A percentile compares a stretch with the other conserved stretches of the same genome.
phyloP scores from a whole-genome alignment of 2,888 invertebrate species.

The Cancer borealis region DNA sequence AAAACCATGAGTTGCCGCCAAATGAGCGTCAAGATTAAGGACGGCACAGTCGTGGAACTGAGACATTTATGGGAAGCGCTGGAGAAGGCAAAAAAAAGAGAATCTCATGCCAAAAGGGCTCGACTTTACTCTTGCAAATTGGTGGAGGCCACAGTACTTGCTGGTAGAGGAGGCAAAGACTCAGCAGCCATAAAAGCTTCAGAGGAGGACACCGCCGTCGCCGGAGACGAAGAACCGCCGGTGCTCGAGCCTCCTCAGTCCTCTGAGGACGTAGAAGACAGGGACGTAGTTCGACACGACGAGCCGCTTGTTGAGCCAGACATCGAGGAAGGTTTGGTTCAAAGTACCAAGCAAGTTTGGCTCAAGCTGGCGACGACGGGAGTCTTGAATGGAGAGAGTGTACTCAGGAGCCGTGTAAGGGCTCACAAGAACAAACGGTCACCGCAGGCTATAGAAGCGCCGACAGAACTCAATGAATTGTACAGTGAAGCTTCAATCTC shows the following conservation, averaged over 20 bases:
- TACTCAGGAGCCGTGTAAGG: conserved; percentile 54
- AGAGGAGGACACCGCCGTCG: not conserved
- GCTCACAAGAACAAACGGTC: conserved; percentile 51
- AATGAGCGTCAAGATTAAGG: conserved; percentile 61
- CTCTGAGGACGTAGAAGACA: conserved; percentile 50
- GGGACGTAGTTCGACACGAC: conserved; percentile 50
- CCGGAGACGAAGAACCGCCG: conserved; percentile 42
- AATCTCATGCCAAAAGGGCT: not conserved
- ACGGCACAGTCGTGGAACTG: conserved; percentile 58
- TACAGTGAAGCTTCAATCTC: not conserved
- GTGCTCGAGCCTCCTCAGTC: conserved; percentile 55
- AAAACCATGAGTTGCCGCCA: not conserved
- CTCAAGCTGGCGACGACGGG: conserved; percentile 26
- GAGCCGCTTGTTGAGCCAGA: conserved; percentile 60
- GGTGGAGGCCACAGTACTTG: not conserved
- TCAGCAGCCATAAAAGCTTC: not conserved
- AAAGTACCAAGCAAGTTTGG: conserved; percentile 56
- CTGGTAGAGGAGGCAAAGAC: not conserved
- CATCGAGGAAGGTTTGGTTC: conserved; percentile 63
- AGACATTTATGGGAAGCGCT: conserved; percentile 56
- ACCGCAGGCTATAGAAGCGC: not conserved
- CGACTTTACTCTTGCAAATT: conserved; percentile 23
- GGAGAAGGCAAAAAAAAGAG: conserved; percentile 45
- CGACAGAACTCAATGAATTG: not conserved
- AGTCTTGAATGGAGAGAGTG: conserved; percentile 27